Percentiles rank a stretch among this genome's conserved stretches.
These are phyloP conservation scores for Zootoca vivipara DNA, from an alignment of 2,113 vertebrate species.

Conservation along the genomic window DNA sequence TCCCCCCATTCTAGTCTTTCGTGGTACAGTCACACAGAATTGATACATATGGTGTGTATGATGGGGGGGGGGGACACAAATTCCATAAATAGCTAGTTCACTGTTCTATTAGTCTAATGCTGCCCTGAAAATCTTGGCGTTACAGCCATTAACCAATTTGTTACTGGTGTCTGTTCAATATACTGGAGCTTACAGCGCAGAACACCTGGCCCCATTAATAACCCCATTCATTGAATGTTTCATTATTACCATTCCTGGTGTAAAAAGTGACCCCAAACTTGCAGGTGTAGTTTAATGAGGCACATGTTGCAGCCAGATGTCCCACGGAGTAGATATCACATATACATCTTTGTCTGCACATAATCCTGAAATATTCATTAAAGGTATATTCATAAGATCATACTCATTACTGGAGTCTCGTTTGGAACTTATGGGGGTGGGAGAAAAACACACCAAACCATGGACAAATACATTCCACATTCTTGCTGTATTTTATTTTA, in stretches of 20 bases:
- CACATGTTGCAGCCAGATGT: conserved; percentile 77
- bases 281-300: conserved; percentile 74
- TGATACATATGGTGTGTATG: conserved; percentile 25
- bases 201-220: conserved; percentile 72
- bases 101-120: conserved; percentile 44
- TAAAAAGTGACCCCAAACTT: conserved; percentile 63
- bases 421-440: conserved; percentile 71
- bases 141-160: conserved; percentile 63
- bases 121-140: conserved; percentile 50
- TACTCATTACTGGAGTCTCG: conserved; percentile 51
- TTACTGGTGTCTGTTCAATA: conserved; percentile 65
- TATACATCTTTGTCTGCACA: conserved; percentile 48
- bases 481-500: conserved; percentile 47
- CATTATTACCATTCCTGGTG: conserved; percentile 68
- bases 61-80: not conserved
- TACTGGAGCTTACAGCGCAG: conserved; percentile 28
- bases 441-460: conserved; percentile 17
- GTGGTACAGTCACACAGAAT: not conserved
- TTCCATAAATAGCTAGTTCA: conserved; percentile 35
- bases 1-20: not conserved
- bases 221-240: conserved; percentile 62
- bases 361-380: conserved; percentile 65
- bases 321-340: conserved; percentile 42
- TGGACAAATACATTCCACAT: conserved; percentile 59
- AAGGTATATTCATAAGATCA: conserved; percentile 58